Evolutionary conservation across 2,113 vertebrate genomes (phyloP), one percentile per base, ranked within the genome.

Genomic region (Platycercus adscitus): DNA sequence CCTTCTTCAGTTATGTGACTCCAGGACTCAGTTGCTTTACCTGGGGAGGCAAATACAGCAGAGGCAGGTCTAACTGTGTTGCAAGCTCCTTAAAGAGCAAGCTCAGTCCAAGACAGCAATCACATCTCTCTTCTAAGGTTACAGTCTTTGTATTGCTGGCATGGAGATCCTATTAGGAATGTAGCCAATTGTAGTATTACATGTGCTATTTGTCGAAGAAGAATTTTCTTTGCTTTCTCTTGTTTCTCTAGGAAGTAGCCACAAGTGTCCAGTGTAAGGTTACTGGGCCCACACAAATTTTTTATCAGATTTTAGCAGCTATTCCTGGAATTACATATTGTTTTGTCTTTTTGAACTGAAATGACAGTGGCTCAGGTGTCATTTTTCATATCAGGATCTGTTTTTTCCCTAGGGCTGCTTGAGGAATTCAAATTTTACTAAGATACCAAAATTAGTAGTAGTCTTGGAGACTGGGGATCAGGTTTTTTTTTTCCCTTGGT

Each of bases 161-260:
- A 56, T 43, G 83, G 86, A 93, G 80, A 88, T 15, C 43, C 93
- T 44, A 81, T 86, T 13, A 93, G 92, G 95, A 97, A 71, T 1
- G 88, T 75, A 86, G 95, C 96, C 95, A 93, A 75, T 91, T 21
- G 79, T 60, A 81, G 31, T 86, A 95, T 95, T 95, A 83, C 95
- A 47, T 88, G 86, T 11, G 80, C 90, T 71, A n/a, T 63, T 97
- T 81, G 89, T 81, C 8, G 20, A 53, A 19, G 65, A 91, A 72
- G 85, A 94, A 95, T 96, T 96, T 86, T 83, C 95, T 96, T 80
- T 97, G 78, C 91, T 96, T 91, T 97, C 95, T 97, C 96, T 79
- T 81, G 64, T 96, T 96, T 96, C 95, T 71, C 88, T 94, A 96
- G 95, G 96, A 96, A 96, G 88, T 95, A n/a, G 85, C 50, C 90